Base-by-base conservation (phyloP, 2,797 vertebrate genomes). In the Pangasius mekongensis region DNA sequence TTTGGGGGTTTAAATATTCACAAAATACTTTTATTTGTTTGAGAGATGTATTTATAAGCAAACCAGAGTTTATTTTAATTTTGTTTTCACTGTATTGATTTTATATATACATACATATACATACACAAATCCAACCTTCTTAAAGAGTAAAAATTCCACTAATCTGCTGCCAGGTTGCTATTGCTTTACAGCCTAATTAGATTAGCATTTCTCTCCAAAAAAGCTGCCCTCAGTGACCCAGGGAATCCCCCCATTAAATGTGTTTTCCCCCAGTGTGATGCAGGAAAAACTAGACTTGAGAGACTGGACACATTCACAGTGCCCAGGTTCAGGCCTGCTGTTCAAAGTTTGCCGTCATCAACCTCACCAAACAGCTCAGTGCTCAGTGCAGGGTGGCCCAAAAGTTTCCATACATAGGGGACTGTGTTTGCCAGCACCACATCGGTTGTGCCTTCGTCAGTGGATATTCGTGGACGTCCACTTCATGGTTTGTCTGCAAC, bases 231-330 rank as follows among this genome's bases (percentile, higher is more conserved):
- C 56, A 33, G 76, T 66, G 85, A 89, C 88, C 86, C 87, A 86
- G 91, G 91, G 93, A 93, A 91, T 93, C 89, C 93, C 92, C 90
- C 83, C 87, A 60, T 87, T 90, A 71, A 89, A 87, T 84, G 39
- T 66, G 60, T 86, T 88, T 89, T 83, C 67, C 81, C 81, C 67
- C 18, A 56, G 69, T 83, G 74, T 52, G 52, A 86, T 78, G 80
- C 47, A n/a, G 60, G 84, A 62, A 86, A 90, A 89, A 62, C 83
- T 83, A 82, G 66, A 73, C 33, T 74, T 24, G 49, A 62, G 78
- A 85, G 88, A 80, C 64, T 43, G 39, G 36, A 54, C 56, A 73
- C 80, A 86, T 89, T 87, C 84, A 86, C 47, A 39, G 24, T 54
- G 76, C 27, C 71, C 43, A 30, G 89, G 84, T 90, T 88, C 81